phyloP scores from a whole-genome alignment of 2,888 invertebrate genomes.

The Idaea biselata region DNA sequence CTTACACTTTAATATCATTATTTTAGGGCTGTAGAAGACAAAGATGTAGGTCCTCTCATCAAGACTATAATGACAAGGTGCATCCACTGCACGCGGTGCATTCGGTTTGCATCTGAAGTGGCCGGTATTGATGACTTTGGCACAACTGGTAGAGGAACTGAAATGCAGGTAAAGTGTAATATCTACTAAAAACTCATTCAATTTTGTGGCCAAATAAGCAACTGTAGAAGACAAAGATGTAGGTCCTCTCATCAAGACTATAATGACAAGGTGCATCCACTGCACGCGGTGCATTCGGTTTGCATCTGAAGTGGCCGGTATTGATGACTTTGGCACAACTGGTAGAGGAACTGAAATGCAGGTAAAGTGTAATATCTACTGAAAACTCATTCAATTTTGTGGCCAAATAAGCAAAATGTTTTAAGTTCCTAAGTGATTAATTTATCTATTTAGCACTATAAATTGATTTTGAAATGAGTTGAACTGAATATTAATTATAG shows the following conservation, averaged over 20 bases:
- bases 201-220: no score
- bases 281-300: slow-evolving; percentile 99
- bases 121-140: slow-evolving; percentile 98
- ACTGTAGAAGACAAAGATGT: slow-evolving; percentile 99
- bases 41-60: slow-evolving; percentile 98
- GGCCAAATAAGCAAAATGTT: no score
- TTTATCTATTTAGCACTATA: no score
- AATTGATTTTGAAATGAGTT: no score
- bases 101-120: slow-evolving; percentile 99
- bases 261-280: slow-evolving; percentile 99
- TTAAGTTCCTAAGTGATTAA: no score
- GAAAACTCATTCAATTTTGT: no score
- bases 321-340: slow-evolving; percentile 97
- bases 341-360: slow-evolving; percentile 92
- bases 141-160: slow-evolving; percentile 94
- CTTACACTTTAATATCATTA: neutral
- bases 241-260: slow-evolving; percentile 98
- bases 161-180: slow-evolving; percentile 90
- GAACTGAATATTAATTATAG: no score
- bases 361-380: no score
- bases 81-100: slow-evolving; percentile 99
- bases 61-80: slow-evolving; percentile 99
- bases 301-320: slow-evolving; percentile 99
- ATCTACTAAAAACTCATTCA: no score
- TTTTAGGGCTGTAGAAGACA: slow-evolving; percentile 97